Percentiles rank a stretch among this genome's conserved stretches.
Conservation (phyloP, 2,113 vertebrate species). For the Micromys minutus region DNA sequence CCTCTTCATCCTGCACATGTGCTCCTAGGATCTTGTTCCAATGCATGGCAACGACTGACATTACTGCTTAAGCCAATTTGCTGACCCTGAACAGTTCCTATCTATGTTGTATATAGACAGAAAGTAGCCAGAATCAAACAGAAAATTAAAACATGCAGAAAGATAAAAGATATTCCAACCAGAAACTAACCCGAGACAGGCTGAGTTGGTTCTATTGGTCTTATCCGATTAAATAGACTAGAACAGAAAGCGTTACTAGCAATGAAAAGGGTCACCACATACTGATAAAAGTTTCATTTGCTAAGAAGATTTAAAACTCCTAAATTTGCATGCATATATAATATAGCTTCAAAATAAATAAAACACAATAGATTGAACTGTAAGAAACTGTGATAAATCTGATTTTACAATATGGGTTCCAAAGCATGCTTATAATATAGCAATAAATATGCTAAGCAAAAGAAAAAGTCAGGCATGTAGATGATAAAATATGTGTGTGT, state of each 20-base stretch:
- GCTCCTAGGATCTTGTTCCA: not conserved
- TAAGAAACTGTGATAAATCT: not conserved
- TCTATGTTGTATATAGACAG: not conserved
- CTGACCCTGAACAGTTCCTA: not conserved
- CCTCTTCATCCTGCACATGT: not conserved
- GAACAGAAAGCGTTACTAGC: not conserved
- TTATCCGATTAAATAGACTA: slow-evolving; percentile 8
- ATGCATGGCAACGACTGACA: not conserved
- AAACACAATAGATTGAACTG: not conserved
- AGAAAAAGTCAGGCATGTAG: not conserved
- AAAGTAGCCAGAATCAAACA: slow-evolving; percentile 9
- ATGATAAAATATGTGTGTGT: not conserved
- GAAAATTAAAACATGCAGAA: slow-evolving; percentile 7
- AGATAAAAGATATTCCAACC: not conserved
- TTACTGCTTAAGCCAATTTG: too few species aligned
- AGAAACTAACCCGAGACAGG: not conserved
- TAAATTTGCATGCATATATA: slow-evolving; percentile 15
- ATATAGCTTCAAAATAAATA: slow-evolving; percentile 44
- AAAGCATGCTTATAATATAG: not conserved
- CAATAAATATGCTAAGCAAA: slow-evolving; percentile 13
- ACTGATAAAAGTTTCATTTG: slow-evolving; percentile 15
- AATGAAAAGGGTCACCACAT: not conserved
- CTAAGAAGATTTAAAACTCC: not conserved
- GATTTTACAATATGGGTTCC: not conserved
- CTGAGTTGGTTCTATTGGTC: not conserved